These are phyloP conservation scores for Chaenodraco wilsoni DNA, from an alignment of 2,797 vertebrate species.

Conservation along the genomic window DNA sequence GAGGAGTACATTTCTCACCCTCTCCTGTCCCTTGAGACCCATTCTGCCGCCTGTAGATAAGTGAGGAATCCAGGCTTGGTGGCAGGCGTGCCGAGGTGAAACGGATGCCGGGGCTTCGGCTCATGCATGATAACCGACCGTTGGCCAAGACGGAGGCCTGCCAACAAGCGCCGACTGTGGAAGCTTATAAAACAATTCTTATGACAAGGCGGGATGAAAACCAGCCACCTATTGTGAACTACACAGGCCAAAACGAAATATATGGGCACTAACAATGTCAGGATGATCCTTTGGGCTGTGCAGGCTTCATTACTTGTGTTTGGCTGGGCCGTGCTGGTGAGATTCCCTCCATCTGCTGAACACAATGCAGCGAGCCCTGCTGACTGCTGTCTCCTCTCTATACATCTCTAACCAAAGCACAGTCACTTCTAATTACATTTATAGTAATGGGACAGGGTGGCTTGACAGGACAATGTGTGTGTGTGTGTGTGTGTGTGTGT, in stretches of 20 bases:
- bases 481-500: neutral
- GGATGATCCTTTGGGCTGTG: conserved; percentile 52
- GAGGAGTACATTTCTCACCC: conserved; percentile 61
- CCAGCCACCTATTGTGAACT: conserved; percentile 43
- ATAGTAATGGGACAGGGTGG: conserved; percentile 41
- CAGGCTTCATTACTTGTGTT: conserved; percentile 54
- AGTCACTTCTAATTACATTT: conserved; percentile 71
- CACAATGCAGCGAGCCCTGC: conserved; percentile 42
- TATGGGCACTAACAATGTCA: conserved; percentile 35
- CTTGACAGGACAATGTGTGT: conserved; percentile 46
- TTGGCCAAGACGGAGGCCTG: conserved; percentile 48
- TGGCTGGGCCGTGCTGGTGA: conserved; percentile 23
- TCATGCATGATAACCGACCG: conserved; percentile 37
- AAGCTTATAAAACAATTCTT: conserved; percentile 52
- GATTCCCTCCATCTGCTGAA: conserved; percentile 50
- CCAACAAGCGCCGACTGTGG: neutral
- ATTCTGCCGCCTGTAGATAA: conserved; percentile 78
- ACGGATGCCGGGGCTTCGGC: conserved; percentile 58
- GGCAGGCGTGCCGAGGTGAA: conserved; percentile 54
- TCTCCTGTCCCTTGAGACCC: conserved; percentile 56
- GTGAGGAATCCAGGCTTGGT: conserved; percentile 64
- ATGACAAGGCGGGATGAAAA: conserved; percentile 28
- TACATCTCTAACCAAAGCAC: conserved; percentile 62
- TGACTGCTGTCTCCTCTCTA: conserved; percentile 67
- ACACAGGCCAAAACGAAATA: conserved; percentile 42